phyloP scores from a whole-genome alignment of 2,797 vertebrate species.

The Tamandua tetradactyla region DNA sequence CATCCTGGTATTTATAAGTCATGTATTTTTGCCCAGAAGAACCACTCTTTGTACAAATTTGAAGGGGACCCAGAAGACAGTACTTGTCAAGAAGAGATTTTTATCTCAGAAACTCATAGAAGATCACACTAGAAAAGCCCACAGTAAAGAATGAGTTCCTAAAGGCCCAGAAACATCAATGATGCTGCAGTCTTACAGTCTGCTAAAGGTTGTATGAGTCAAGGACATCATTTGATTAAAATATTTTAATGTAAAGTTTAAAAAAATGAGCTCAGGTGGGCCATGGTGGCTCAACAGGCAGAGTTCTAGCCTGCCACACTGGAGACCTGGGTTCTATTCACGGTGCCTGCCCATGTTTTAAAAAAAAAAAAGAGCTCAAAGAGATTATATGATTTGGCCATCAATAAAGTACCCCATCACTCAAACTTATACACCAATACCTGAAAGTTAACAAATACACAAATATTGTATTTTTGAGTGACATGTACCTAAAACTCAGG shows the following conservation, averaged over 20 bases:
- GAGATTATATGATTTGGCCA: not conserved
- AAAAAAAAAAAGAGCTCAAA: not conserved
- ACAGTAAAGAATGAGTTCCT: not conserved
- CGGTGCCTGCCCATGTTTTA: too few species aligned
- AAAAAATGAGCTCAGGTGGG: not conserved
- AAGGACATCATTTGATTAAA: not conserved
- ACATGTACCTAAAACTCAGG: not conserved
- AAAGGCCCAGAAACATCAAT: not conserved
- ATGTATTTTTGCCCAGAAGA: not conserved
- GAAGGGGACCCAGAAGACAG: not conserved
- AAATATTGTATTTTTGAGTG: not conserved
- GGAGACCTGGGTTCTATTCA: too few species aligned
- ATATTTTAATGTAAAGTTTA: not conserved
- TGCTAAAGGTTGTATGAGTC: not conserved
- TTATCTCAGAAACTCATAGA: not conserved
- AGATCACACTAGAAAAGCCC: not conserved
- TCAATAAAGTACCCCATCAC: not conserved
- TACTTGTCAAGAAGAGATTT: not conserved
- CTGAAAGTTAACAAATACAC: too few species aligned
- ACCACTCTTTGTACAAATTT: not conserved
- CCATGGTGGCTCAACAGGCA: too few species aligned
- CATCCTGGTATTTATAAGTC: not conserved
- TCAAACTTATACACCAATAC: not conserved
- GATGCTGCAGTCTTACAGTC: not conserved
- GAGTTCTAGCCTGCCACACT: too few species aligned